A percentile compares a stretch with the other conserved stretches of the same genome.
Evolutionary conservation across 2,888 invertebrate species (phyloP).

Genomic region (Ectemnius continuus): DNA sequence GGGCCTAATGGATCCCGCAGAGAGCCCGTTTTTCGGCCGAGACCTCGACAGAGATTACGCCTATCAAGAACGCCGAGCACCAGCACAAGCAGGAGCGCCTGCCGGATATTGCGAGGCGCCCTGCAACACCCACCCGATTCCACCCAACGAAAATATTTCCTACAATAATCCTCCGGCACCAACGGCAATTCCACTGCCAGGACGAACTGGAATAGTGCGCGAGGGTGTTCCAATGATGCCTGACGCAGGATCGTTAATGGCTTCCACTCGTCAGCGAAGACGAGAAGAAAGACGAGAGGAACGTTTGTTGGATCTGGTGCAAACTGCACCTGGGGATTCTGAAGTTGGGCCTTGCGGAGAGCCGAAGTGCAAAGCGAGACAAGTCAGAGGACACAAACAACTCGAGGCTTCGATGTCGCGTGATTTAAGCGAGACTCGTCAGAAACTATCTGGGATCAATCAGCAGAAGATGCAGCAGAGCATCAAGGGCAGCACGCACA

Average conservation of each 20-base stretch:
- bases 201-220: conserved; percentile 61
- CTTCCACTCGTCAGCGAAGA: conserved; percentile 24
- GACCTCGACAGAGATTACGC: conserved; percentile 42
- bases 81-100: background rate
- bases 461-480: too few relatives aligned
- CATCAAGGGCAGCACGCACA: too few relatives aligned
- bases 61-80: conserved; percentile 15
- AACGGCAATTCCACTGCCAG: conserved; percentile 45
- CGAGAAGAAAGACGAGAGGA: conserved; percentile 51
- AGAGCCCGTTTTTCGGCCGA: conserved; percentile 71
- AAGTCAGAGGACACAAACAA: conserved; percentile 7
- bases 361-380: conserved; percentile 60
- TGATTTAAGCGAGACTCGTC: too few relatives aligned
- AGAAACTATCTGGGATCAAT: too few relatives aligned
- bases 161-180: conserved; percentile 31
- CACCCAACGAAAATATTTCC: background rate
- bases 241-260: conserved; percentile 33
- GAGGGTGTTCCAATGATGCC: conserved; percentile 61
- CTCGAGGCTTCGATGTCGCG: too few relatives aligned
- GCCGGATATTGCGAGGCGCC: conserved; percentile 52
- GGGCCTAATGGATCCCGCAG: conserved; percentile 68
- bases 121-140: conserved; percentile 43
- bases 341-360: conserved; percentile 67
- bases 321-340: conserved; percentile 22
- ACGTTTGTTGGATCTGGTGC: conserved; percentile 27